Evolutionary conservation across 2,113 vertebrate species (phyloP).

Genomic region (Brachyistius frenatus): DNA sequence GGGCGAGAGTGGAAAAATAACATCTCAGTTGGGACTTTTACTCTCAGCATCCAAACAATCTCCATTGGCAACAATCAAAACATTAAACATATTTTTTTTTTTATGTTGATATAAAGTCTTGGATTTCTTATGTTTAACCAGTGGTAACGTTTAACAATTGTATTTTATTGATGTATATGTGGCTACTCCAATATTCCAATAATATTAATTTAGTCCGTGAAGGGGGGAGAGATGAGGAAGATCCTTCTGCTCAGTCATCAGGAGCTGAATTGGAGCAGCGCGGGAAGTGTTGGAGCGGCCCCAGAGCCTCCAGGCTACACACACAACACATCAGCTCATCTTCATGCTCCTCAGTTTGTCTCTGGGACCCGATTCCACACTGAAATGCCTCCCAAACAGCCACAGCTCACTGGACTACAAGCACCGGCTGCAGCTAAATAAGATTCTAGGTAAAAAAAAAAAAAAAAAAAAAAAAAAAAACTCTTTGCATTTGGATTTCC

Average conservation of each 20-base stretch:
- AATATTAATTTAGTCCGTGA: background rate
- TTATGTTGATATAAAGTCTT: no score
- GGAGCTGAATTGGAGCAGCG: slow-evolving; percentile 32
- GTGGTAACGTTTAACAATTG: no score
- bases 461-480: slow-evolving; percentile 29
- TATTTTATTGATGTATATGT: no score
- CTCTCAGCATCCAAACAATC: slow-evolving; percentile 40
- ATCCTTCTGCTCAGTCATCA: slow-evolving; percentile 6
- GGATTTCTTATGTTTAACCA: no score
- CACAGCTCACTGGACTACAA: slow-evolving; percentile 46
- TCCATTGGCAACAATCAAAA: slow-evolving; percentile 43
- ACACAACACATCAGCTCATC: slow-evolving; percentile 48
- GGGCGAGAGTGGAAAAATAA: slow-evolving; percentile 54
- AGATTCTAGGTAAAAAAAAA: slow-evolving; percentile 62
- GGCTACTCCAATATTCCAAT: no score
- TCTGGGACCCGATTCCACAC: slow-evolving; percentile 24
- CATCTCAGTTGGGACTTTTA: slow-evolving; percentile 37
- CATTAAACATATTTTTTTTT: background rate
- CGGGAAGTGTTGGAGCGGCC: slow-evolving; percentile 46
- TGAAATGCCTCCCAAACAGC: slow-evolving; percentile 63
- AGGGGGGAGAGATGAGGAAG: background rate
- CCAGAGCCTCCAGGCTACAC: slow-evolving; percentile 26
- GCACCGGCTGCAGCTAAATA: slow-evolving; percentile 59
- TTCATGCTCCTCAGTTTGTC: slow-evolving; percentile 43
- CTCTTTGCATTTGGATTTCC: background rate